phyloP scores from a whole-genome alignment of 2,797 vertebrate genomes.

The Hippopotamyrus pictus region DNA sequence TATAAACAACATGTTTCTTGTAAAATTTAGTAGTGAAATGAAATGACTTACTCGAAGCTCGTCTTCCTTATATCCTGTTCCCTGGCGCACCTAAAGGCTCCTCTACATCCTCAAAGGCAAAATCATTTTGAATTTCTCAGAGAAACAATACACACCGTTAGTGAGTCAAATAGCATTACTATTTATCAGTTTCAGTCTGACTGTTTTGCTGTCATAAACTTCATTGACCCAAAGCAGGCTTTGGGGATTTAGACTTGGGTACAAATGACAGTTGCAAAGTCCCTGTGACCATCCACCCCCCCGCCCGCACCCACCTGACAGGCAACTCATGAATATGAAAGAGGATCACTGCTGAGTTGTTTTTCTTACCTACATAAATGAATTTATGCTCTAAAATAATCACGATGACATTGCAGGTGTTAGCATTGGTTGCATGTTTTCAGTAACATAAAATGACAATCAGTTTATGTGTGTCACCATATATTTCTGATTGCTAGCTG shows the following conservation, averaged over 20 bases:
- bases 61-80: conserved; percentile 28
- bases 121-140: not conserved
- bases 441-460: not conserved
- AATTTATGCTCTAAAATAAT: not conserved
- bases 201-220: conserved; percentile 44
- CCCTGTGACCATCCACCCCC: conserved; percentile 44
- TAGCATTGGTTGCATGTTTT: not conserved
- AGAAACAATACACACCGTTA: not conserved
- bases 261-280: conserved; percentile 52
- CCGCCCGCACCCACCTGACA: conserved; percentile 31
- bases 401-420: not conserved
- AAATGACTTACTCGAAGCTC: conserved; percentile 20
- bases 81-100: conserved; percentile 29
- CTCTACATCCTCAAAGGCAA: conserved; percentile 29
- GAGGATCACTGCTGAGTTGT: conserved; percentile 13
- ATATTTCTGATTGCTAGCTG: not conserved
- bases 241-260: conserved; percentile 60
- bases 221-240: conserved; percentile 54
- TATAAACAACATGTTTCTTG: not conserved
- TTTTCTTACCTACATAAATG: not conserved
- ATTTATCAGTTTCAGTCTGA: conserved; percentile 41
- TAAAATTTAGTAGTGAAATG: not conserved
- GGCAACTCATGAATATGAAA: conserved; percentile 44
- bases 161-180: conserved; percentile 32
- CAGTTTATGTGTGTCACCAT: not conserved